Conservation (phyloP, 2,797 vertebrate species). For the Galagoides demidoff region DNA sequence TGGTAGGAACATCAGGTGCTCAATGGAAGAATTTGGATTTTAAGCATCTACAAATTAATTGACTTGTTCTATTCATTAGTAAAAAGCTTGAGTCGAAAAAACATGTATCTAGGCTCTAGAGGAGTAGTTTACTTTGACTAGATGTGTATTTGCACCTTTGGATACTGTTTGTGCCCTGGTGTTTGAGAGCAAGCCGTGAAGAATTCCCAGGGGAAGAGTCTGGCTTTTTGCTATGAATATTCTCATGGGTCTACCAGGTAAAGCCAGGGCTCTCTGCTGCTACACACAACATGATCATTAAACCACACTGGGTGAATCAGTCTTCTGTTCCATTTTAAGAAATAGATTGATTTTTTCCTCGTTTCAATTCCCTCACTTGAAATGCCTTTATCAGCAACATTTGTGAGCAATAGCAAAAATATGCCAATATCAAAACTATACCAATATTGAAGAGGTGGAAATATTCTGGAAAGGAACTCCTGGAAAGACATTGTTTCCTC, state of each 20-base stretch:
- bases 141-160: conserved; percentile 22
- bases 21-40: neutral
- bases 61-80: neutral
- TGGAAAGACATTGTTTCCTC: conserved; percentile 62
- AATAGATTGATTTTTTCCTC: conserved; percentile 67
- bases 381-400: conserved; percentile 70
- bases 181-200: neutral
- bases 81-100: neutral
- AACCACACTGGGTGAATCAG: conserved; percentile 67
- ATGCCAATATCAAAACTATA: conserved; percentile 67
- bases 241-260: neutral
- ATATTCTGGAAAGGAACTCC: conserved; percentile 1
- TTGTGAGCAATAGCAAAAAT: conserved; percentile 73
- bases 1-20: conserved; percentile 5
- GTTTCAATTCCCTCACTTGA: conserved; percentile 53
- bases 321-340: conserved; percentile 67
- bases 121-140: conserved; percentile 29
- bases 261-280: conserved; percentile 61
- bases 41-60: conserved; percentile 25
- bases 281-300: conserved; percentile 58
- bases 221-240: conserved; percentile 38
- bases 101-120: neutral
- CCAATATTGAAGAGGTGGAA: conserved; percentile 49
- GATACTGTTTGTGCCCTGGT: neutral
- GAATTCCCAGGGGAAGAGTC: conserved; percentile 44